phyloP scores from a whole-genome alignment of 2,797 vertebrate species.

The Meriones psammophilus region DNA sequence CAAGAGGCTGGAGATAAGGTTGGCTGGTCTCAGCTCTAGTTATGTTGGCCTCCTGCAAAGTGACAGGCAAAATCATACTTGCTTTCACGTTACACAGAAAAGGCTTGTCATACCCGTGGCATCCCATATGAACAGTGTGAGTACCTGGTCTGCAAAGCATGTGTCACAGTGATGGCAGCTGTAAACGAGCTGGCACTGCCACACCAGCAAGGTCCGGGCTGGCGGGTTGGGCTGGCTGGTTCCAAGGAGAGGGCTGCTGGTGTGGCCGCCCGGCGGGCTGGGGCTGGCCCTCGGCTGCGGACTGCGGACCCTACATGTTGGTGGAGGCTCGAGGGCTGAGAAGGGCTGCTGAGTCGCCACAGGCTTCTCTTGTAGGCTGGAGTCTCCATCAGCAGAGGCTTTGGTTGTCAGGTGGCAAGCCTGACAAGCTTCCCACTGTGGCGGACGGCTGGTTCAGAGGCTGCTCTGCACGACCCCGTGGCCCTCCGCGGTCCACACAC shows the following conservation, averaged over 20 bases:
- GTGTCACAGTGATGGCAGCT: conserved; percentile 99
- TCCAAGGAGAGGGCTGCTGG: conserved; percentile 95
- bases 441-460: conserved; percentile 98
- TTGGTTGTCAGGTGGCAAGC: conserved; percentile 94
- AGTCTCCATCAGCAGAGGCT: conserved; percentile 94
- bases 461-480: conserved; percentile 87
- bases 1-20: conserved; percentile 68
- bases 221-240: conserved; percentile 98
- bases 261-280: conserved; percentile 94
- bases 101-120: conserved; percentile 98
- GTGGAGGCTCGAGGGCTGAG: conserved; percentile 91
- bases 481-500: conserved; percentile 89
- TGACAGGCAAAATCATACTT: conserved; percentile 88
- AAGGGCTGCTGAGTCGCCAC: conserved; percentile 94
- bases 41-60: conserved; percentile 98
- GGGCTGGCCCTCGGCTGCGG: conserved; percentile 93
- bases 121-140: conserved; percentile 99
- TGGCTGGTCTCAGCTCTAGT: conserved; percentile 89
- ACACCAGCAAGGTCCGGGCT: conserved; percentile 90
- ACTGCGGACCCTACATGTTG: conserved; percentile 92
- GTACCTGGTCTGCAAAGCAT: conserved; percentile 98
- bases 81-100: conserved; percentile 91
- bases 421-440: conserved; percentile 95
- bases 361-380: conserved; percentile 96
- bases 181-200: conserved; percentile 95